Evolutionary conservation across 2,797 vertebrate genomes (phyloP), one percentile per base, ranked within the genome.

Genomic region (Peromyscus nudipes): DNA sequence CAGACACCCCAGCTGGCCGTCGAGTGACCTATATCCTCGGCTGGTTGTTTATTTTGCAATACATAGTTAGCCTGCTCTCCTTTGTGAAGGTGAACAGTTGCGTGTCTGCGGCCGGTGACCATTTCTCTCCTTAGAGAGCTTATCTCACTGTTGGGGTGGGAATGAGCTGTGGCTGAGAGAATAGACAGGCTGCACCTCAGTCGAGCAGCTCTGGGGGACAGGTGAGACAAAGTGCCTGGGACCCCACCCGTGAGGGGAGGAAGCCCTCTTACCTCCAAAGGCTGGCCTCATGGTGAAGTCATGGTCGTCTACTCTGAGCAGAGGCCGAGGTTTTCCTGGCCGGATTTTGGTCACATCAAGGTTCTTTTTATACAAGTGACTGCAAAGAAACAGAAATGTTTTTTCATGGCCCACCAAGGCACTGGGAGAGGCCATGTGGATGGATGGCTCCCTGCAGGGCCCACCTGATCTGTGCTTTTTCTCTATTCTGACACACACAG

Each of bases 241-340:
- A 10, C 2, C 64, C 19, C 7, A 40, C 69, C 16, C 16, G 31
- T 3, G 1, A 55, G 52, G 88, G 21, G 2, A 43, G 80, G 49
- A 27, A 71, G 17, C 13, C 5, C 46, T 85, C 98, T 98, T 98
- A 99, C 99, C 99, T 99, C 99, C 99, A 55, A 99, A 99, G 80
- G 99, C 99, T 0, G 99, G 99, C 95, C 99, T 99, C 99, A 99
- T 99, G 97, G 99, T 99, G 98, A 99, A 99, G 97, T 99, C 99
- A 0, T 99, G 99, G 55, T 99, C 99, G 0, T 99, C 99, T 0
- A 99, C 99, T 71, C 99, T 98, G 92, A 99, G 99, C 8, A 99
- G 99, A n/a, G 99, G 99, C 94, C 98, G 99, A 0, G 99, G 99
- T 98, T 99, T 99, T 97, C 99, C 98, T 95, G 97, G 99, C 84